Base-by-base conservation (phyloP, 2,888 invertebrate species). In the Eugnorisma glareosa region DNA sequence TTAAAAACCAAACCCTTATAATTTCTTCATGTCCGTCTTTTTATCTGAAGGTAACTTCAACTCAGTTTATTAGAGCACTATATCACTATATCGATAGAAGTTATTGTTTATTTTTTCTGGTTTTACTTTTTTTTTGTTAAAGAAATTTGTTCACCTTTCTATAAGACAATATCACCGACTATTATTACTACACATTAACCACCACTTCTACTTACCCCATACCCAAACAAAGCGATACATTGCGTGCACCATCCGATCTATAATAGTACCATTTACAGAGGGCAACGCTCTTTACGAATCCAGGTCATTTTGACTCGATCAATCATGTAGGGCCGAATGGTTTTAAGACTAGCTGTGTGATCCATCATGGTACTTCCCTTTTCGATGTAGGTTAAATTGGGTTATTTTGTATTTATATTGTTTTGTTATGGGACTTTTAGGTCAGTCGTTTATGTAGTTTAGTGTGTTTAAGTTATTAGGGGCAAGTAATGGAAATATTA, bases 321-420 rank as follows among this genome's bases (percentile, higher is more conserved):
- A 90, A 93, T 93, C 92, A 92, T 74, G 75, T 74, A 83, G 76
- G 69, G 83, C 83, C 86, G 83, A 89, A 89, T 81, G 68, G 84
- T 78, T 82, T 77, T 35, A 72, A 84, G 71, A 78, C 68, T 79
- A 76, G 77, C 64, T 64, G 73, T 77, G 86, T 83, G 81, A 92
- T 92, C 92, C 88, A 92, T 92, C 93, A 92, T 89, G 79, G 86
- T 73, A 82, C 79, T 76, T 84, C 84, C 81, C 73, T 81, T 78
- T 82, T 70, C 37, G 35, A 85, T 76, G 80, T 85, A 83, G 83
- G 87, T 85, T 88, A 86, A 86, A 80, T 83, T 28, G 80, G 72
- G 54, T 67, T 67, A 48, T 85, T 88, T 85, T 68, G 57, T 72
- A 72, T 72, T 77, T 75, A 45, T 63, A 75, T 77, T 76, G 31